phyloP scores from a whole-genome alignment of 2,797 vertebrate species.

The Chelmon rostratus region DNA sequence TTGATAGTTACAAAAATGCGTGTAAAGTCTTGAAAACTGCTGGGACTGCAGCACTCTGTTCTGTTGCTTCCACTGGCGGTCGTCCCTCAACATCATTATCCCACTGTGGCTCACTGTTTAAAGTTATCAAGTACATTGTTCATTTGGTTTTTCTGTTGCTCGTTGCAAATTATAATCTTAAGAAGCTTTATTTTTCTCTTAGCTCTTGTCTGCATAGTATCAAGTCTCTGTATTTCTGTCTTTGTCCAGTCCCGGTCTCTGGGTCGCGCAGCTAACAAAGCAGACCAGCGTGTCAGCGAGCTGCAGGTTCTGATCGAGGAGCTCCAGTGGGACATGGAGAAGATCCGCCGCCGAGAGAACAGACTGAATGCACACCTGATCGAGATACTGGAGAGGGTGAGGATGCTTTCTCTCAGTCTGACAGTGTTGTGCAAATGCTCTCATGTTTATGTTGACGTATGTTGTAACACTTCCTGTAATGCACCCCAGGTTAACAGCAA shows the following conservation, averaged over 20 bases:
- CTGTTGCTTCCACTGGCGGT: neutral
- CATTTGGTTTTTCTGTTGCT: neutral
- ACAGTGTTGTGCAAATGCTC: neutral
- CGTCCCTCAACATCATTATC: neutral
- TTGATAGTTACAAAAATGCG: neutral
- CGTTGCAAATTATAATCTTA: neutral
- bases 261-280: slow-evolving; percentile 92
- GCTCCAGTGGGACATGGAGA: slow-evolving; percentile 99
- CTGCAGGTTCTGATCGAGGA: slow-evolving; percentile 95
- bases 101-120: neutral
- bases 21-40: neutral
- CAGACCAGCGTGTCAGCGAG: slow-evolving; percentile 93
- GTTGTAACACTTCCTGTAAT: slow-evolving; percentile 8
- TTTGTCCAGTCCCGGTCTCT: slow-evolving; percentile 86
- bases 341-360: slow-evolving; percentile 95
- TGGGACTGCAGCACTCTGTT: neutral
- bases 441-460: neutral
- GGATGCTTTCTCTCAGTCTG: neutral
- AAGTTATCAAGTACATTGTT: neutral
- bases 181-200: neutral
- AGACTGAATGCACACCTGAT: slow-evolving; percentile 93
- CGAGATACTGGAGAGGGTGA: slow-evolving; percentile 94
- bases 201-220: neutral
- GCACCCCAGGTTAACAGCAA: slow-evolving; percentile 94
- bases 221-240: neutral